Evolutionary conservation across 2,113 vertebrate species (phyloP), one percentile per base, ranked within the genome.

Genomic region (Capricornis sumatraensis): DNA sequence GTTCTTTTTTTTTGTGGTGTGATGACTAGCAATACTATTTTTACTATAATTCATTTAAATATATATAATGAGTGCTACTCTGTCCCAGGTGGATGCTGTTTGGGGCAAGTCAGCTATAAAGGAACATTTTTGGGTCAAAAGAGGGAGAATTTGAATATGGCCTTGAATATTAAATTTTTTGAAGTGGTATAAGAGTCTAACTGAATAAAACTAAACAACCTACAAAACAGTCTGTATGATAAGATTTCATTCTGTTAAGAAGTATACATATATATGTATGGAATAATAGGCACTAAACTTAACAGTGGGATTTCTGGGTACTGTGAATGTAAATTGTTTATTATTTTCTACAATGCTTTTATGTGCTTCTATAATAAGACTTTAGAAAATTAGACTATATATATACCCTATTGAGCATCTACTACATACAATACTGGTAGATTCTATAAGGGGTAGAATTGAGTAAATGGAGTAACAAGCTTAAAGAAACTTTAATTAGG

Each of bases 401-500:
- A 71, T 33, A 86, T 9, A 79, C 14, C 8, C 81, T 87, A 91
- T 30, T 53, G 36, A 96, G 52, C 47, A 87, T 53, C 55, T 84
- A 94, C 47, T 64, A 58, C 10, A 92, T 25, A 92, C 4, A 94
- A 96, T 45, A 43, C 16, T 58, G 30, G 30, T 82, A n/a, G 36
- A 19, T 76, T 94, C 62, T 83, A 14, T 50, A 83, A 83, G 9
- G 27, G 84, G 25, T 12, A 85, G 40, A 89, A 93, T 13, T 81
- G 13, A 95, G 52, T 55, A 96, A 95, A 94, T 92, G 47, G 36
- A 94, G 43, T 82, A 57, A 81, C 3, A 94, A 60, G 14, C n/a
- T 87, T 71, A 84, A 71, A 71, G 52, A 89, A 97, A 90, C 45
- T 78, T 93, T 95, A 64, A 53, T 83, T 76, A 91, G 57, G 33